Base-by-base conservation (phyloP, 64 coral and sea anemone genomes). In the Dendrophyllia cribrosa region DNA sequence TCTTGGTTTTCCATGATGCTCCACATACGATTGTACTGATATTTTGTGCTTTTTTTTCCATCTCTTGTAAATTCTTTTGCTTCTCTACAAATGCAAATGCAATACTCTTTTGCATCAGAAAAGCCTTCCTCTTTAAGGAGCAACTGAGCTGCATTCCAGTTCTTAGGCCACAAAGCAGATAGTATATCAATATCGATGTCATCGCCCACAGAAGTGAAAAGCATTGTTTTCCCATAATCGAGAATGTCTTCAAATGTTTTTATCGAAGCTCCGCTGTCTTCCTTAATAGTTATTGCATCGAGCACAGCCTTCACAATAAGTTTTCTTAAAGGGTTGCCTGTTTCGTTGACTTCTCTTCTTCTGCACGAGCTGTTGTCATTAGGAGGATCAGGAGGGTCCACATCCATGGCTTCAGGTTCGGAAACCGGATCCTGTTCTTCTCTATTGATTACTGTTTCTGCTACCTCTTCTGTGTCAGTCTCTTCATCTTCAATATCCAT, bases 91-190 rank as follows among this genome's bases (percentile, higher is more conserved):
- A 96, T 64, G 20, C 90, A 96, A 71, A 96, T 89, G 51, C 66
- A 92, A 69, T 89, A 96, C 67, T 96, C 90, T 71, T 76, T 88
- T 15, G 90, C 85, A 78, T 96, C 95, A n/a, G 56, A 25, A 92
- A 76, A 96, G 48, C 95, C 95, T 47, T 92, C 89, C 48, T 96
- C 78, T 49, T 88, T 77, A 48, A 97, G 79, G 20, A 93, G 88
- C 3, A 55, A 46, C 65, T 97, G 80, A 3, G 79, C 88, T 58
- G 51, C 88, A 94, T 44, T 93, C 95, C 95, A 97, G 53, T 74
- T 86, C 51, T 80, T 86, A 5, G 95, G 95, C 91, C 96, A 96
- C 62, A 96, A 82, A 6, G 75, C 76, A 13, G 51, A 65, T 6
- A 96, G 80, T 58, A 93, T 74, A 47, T 96, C 95, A 65, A 47